Evolutionary conservation across 2,797 vertebrate species (phyloP), one percentile per base, ranked within the genome.

Genomic region (Cirrhinus molitorella): DNA sequence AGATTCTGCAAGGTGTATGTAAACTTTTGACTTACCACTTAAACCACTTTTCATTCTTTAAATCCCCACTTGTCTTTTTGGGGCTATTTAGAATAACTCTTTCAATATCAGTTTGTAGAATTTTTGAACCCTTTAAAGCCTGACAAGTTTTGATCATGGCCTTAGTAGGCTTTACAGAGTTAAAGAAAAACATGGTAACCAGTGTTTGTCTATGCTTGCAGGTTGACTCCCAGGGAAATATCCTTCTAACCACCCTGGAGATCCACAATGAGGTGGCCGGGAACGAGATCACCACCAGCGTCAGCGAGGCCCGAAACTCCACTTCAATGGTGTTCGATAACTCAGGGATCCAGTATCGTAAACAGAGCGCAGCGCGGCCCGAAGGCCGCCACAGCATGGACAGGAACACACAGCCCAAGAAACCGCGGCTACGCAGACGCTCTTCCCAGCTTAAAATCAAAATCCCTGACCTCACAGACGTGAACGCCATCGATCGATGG

Each of bases 381-480:
- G 96, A 95, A 82, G 87, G 94, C 31, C 95, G 95, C n/a, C 96
- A 91, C 83, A 91, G 95, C 4, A 89, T 95, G 91, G 97, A 98
- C 90, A 94, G 96, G 91, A 94, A 94, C 81, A 51, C 94, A 10
- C 87, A 96, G 19, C 86, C 89, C 75, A 98, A 95, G 95, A 98
- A 97, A 90, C 93, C 94, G 13, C 96, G 96, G 65, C 96, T 99
- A 91, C 95, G 94, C 89, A 96, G 98, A 88, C 95, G 98, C 86
- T 99, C 98, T 37, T 99, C 98, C 0, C 98, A 99, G 90, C 94
- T 99, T 86, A 98, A 97, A 92, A 99, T 99, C 88, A 99, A 99
- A 95, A 99, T 99, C 93, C 98, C 98, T 0, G 97, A 99, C 92
- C 96, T 99, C 86, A 99, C 98, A 0, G 98, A 99, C 87, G 98